Conservation (phyloP, 2,888 invertebrate species). For the Acrobeloides nanus region DNA sequence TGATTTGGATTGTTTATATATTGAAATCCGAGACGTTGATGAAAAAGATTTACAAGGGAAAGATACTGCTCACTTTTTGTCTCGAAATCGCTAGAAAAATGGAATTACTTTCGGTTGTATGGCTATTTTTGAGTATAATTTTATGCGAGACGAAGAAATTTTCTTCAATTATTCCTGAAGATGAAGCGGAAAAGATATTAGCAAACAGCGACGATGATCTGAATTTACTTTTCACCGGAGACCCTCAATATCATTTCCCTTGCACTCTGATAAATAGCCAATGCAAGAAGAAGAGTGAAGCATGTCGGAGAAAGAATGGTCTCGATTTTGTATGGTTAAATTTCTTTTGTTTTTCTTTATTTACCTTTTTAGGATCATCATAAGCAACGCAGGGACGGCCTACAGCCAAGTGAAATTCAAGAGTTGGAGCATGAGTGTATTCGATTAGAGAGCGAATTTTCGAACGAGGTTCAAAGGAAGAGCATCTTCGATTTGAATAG, state of each 20-base stretch:
- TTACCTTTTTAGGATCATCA: conserved; percentile 13
- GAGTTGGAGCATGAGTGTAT: conserved; percentile 24
- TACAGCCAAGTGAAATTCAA: conserved; percentile 11
- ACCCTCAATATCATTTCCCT: conserved; percentile 44
- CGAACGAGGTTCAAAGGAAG: conserved; percentile 45
- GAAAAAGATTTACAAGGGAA: too few relatives aligned
- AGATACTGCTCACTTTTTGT: too few relatives aligned
- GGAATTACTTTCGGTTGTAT: too few relatives aligned
- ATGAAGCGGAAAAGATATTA: conserved; percentile 13
- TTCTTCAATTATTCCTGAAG: conserved; percentile 10
- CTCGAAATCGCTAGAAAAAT: too few relatives aligned
- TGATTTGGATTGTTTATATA: too few relatives aligned
- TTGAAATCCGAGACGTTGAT: too few relatives aligned
- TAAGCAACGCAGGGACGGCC: conserved; percentile 9
- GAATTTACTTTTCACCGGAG: conserved; percentile 37
- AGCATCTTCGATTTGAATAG: conserved; percentile 27
- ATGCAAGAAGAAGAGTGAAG: conserved; percentile 32
- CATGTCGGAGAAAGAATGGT: conserved; percentile 24
- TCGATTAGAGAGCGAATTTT: conserved; percentile 35
- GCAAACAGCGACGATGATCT: conserved; percentile 21
- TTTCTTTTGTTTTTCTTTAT: background rate
- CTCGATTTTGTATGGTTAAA: conserved; percentile 25
- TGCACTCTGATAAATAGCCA: conserved; percentile 37
- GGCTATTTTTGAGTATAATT: too few relatives aligned
- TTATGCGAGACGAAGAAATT: too few relatives aligned